Percentiles rank a stretch among this genome's conserved stretches.
These are phyloP conservation scores for Podocnemis expansa DNA, from an alignment of 2,113 vertebrate genomes.

Conservation along the genomic window DNA sequence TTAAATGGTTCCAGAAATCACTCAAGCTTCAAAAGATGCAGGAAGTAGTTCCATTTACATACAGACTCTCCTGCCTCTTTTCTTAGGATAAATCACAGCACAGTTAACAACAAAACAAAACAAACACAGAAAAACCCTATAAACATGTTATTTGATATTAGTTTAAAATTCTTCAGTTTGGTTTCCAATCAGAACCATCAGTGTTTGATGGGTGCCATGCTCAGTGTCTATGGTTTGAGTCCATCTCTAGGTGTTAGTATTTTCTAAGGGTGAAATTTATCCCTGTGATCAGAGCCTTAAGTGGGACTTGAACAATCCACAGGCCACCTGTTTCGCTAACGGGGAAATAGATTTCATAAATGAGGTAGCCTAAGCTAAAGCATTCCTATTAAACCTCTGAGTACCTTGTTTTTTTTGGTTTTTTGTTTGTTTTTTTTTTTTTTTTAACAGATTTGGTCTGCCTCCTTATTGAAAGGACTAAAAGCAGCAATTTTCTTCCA, in stretches of 20 bases:
- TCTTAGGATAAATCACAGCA: neutral
- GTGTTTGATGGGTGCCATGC: neutral
- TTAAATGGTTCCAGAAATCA: neutral
- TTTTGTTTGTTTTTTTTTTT: too few relatives aligned
- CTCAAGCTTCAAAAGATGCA: neutral
- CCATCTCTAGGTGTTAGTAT: neutral
- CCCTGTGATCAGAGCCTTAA: neutral
- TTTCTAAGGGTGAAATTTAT: neutral
- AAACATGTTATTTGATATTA: fast-evolving
- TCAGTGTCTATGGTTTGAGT: neutral
- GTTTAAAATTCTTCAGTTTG: neutral
- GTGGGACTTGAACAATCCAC: neutral
- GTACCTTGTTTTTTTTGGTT: too few relatives aligned
- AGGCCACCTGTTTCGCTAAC: neutral
- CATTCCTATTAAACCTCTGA: neutral
- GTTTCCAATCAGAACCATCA: neutral
- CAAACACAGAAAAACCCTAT: neutral
- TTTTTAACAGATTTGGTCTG: neutral
- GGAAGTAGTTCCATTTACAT: fast-evolving
- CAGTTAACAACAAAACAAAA: neutral
- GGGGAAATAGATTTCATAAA: neutral
- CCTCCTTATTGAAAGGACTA: neutral
- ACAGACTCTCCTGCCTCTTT: neutral
- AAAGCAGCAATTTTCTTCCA: neutral
- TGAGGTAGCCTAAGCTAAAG: neutral